Evolutionary conservation across 1,140 invertebrate species (phyloP).

Genomic region (Wasmannia auropunctata): DNA sequence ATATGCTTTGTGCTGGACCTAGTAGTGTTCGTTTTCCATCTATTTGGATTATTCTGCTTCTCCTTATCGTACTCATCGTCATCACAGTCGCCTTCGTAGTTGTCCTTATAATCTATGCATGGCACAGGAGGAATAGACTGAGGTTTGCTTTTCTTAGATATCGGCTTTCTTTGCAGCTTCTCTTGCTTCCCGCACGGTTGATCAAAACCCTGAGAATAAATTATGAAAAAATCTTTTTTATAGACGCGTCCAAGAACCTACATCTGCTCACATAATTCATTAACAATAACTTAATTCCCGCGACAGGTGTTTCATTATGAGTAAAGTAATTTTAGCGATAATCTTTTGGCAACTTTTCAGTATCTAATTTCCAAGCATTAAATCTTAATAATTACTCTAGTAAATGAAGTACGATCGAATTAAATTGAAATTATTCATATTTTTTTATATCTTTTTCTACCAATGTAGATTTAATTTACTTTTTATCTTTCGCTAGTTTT

Average conservation of each 20-base stretch:
- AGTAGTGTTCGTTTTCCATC: conserved; percentile 82
- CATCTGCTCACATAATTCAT: background rate
- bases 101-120: conserved; percentile 82
- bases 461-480: too few relatives aligned
- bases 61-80: conserved; percentile 84
- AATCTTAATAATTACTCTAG: background rate
- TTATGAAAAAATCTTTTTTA: conserved; percentile 4
- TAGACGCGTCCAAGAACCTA: background rate
- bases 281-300: background rate
- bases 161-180: conserved; percentile 80
- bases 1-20: conserved; percentile 77
- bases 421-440: too few relatives aligned
- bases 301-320: background rate
- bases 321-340: background rate
- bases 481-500: too few relatives aligned
- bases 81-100: conserved; percentile 84
- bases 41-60: conserved; percentile 80
- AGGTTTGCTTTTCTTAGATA: conserved; percentile 79
- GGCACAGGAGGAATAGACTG: conserved; percentile 71
- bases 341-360: background rate
- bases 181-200: conserved; percentile 80
- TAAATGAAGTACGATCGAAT: too few relatives aligned
- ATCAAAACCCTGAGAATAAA: conserved; percentile 73
- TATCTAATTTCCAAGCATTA: background rate
- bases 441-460: too few relatives aligned